Evolutionary conservation across 2,113 vertebrate species (phyloP).

Genomic region (Paradisaea rubra): DNA sequence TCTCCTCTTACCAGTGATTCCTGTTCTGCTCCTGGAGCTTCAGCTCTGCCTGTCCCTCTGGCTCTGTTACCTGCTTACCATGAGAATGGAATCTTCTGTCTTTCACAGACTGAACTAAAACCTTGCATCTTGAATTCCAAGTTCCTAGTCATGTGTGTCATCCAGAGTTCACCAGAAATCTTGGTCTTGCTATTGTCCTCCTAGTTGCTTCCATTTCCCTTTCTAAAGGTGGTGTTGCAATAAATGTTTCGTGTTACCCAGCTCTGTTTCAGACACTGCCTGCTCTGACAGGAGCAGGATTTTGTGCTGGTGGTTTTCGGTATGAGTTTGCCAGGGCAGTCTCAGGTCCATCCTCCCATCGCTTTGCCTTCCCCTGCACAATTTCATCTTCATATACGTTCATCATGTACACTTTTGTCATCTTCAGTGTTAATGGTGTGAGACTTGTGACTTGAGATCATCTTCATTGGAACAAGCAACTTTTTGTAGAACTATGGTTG

Average conservation of each 20-base stretch:
- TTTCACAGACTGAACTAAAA: not conserved
- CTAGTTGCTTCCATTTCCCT: not conserved
- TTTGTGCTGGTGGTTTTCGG: not conserved
- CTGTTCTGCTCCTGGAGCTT: not conserved
- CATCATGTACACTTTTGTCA: accelerated
- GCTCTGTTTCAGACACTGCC: not conserved
- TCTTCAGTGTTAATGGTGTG: not conserved
- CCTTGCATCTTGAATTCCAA: not conserved
- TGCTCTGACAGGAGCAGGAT: not conserved
- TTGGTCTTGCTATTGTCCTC: not conserved
- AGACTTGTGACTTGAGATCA: not conserved
- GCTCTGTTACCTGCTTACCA: not conserved
- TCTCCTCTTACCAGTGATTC: not conserved
- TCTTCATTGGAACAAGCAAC: not conserved
- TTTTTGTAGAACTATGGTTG: accelerated
- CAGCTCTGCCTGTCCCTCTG: not conserved
- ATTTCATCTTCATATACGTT: not conserved
- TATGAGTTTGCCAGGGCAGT: not conserved
- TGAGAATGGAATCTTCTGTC: not conserved
- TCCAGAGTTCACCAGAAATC: not conserved
- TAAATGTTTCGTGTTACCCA: accelerated
- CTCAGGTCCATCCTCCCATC: not conserved
- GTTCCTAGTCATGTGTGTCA: not conserved
- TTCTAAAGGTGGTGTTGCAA: not conserved
- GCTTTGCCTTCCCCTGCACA: not conserved